A percentile compares a stretch with the other conserved stretches of the same genome.
These are phyloP conservation scores for Mycteria americana DNA, from an alignment of 2,797 vertebrate genomes.

Conservation along the genomic window DNA sequence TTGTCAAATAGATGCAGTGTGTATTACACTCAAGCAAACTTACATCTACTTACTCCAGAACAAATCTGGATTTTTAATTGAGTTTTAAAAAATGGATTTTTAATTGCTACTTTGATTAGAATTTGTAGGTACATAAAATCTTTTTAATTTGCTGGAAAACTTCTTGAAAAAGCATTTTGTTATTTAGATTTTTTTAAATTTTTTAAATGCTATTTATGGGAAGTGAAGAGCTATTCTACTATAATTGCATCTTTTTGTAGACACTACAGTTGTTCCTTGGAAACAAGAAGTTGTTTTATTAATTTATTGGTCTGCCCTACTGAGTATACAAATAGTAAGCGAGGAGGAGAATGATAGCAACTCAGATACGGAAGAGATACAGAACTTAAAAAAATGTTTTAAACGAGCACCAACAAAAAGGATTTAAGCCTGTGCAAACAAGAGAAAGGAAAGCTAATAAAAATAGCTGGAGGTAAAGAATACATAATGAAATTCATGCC, in stretches of 20 bases:
- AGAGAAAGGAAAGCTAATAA: background rate
- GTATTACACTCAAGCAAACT: background rate
- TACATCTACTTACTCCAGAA: background rate
- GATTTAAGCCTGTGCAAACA: background rate
- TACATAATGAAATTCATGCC: background rate
- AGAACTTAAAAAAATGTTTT: background rate
- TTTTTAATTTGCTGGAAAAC: constrained; percentile 31
- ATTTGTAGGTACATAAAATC: background rate
- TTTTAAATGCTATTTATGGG: constrained; percentile 34
- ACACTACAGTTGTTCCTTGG: constrained; percentile 57
- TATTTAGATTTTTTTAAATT: background rate
- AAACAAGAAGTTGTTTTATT: constrained; percentile 71
- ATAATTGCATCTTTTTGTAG: constrained; percentile 45
- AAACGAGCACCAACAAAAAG: background rate
- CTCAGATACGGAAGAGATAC: background rate
- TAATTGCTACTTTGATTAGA: background rate
- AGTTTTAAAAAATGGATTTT: background rate
- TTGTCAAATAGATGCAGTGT: background rate
- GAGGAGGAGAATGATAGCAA: background rate
- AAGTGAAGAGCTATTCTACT: constrained; percentile 56
- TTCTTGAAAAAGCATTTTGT: background rate
- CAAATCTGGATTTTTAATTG: background rate
- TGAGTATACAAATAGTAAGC: constrained; percentile 67
- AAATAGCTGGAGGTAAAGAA: background rate
- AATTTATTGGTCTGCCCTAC: constrained; percentile 69